These are phyloP conservation scores for Coreius guichenoti DNA, from an alignment of 2,797 vertebrate species.

Conservation along the genomic window DNA sequence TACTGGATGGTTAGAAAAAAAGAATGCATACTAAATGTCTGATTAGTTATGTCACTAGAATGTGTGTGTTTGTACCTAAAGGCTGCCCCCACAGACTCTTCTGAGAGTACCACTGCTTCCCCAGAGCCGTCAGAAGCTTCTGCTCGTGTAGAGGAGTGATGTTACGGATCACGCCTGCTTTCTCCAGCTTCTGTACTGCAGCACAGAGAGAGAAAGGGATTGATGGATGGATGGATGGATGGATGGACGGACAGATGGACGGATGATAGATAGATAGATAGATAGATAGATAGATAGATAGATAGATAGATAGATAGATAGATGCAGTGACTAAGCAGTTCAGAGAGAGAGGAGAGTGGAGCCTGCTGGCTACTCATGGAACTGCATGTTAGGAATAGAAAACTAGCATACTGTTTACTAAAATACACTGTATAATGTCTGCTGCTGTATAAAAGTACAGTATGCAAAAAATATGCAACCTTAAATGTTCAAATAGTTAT, in stretches of 20 bases:
- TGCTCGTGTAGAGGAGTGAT: constrained; percentile 75
- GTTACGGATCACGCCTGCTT: constrained; percentile 73
- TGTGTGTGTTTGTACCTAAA: constrained; percentile 71
- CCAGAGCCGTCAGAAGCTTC: constrained; percentile 69
- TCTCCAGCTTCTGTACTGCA: constrained; percentile 80
- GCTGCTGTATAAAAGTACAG: background rate
- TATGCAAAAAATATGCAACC: background rate
- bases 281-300: background rate
- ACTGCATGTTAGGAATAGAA: background rate
- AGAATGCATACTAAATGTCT: background rate
- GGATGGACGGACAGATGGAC: background rate
- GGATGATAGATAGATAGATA: background rate
- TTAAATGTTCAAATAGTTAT: background rate
- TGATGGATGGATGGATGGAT: background rate
- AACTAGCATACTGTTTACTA: background rate
- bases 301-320: background rate
- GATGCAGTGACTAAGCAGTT: constrained; percentile 55
- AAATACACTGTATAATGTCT: background rate
- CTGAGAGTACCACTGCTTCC: constrained; percentile 77
- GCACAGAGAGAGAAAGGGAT: constrained; percentile 24
- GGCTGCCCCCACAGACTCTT: constrained; percentile 78
- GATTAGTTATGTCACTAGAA: background rate
- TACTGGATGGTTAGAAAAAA: background rate
- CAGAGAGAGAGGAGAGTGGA: constrained; percentile 33
- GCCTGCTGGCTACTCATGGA: constrained; percentile 42